Evolutionary conservation across 2,888 invertebrate species (phyloP).

Genomic region (Callosobruchus maculatus): DNA sequence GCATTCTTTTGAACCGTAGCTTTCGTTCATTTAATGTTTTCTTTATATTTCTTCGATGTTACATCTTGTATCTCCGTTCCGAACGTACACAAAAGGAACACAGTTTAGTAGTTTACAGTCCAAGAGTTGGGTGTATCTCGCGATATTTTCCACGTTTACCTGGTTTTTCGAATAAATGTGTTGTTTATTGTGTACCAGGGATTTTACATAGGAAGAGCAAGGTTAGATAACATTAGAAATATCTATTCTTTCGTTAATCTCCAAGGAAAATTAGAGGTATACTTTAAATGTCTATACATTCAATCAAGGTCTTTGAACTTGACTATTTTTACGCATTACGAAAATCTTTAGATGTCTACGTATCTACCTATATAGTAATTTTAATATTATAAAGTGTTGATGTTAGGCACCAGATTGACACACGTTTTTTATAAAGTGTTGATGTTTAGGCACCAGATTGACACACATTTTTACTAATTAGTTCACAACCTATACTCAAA

Average conservation of each 20-base stretch:
- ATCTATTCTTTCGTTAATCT: background rate
- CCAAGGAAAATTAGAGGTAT: background rate
- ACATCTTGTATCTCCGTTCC: background rate
- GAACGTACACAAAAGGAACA: background rate
- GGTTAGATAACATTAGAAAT: background rate
- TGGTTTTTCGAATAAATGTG: background rate
- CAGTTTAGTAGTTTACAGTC: background rate
- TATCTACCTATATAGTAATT: no score
- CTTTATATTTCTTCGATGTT: background rate
- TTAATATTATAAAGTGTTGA: no score
- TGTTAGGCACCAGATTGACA: no score
- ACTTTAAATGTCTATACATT: background rate
- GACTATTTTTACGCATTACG: background rate
- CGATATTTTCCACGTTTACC: background rate
- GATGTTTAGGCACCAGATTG: no score
- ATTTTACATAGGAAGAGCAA: background rate
- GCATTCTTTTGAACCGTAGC: conserved; percentile 16
- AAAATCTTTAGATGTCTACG: background rate
- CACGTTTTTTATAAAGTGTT: no score
- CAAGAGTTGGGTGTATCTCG: background rate
- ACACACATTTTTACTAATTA: no score
- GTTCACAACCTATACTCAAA: no score
- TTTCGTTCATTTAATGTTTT: conserved; percentile 2
- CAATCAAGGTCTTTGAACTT: background rate
- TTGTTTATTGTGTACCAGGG: background rate